Conservation (phyloP, 2,888 invertebrate genomes). For the Philonicus albiceps region DNA sequence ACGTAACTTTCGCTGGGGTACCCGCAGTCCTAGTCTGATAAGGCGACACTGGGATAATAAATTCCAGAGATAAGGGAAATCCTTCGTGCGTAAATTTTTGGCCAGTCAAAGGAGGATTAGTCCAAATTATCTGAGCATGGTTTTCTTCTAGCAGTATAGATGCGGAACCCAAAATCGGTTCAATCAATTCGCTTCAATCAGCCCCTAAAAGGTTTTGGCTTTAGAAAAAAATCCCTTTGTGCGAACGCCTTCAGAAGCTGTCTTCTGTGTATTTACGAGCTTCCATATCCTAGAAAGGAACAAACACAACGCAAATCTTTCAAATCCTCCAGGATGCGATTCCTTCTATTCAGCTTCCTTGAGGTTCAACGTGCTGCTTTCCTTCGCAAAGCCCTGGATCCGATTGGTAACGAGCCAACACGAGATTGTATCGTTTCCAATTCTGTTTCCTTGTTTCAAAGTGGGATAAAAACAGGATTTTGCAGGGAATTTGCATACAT, state of each 20-base stretch:
- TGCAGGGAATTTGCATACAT: constrained; percentile 27
- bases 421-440: constrained; percentile 38
- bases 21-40: constrained; percentile 1
- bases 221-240: constrained; percentile 31
- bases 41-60: constrained; percentile 3
- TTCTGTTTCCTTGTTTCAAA: constrained; percentile 16
- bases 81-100: constrained; percentile 19
- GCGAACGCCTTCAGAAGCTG: background rate
- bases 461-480: constrained; percentile 26
- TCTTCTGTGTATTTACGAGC: background rate
- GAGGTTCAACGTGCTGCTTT: background rate
- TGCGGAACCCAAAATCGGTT: constrained; percentile 12
- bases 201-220: constrained; percentile 36
- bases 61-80: constrained; percentile 10
- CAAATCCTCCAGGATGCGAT: constrained; percentile 7
- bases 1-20: constrained; percentile 10
- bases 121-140: constrained; percentile 5
- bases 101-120: constrained; percentile 37
- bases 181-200: constrained; percentile 42
- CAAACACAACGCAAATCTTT: background rate
- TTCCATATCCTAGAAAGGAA: background rate
- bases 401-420: constrained; percentile 38
- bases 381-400: background rate
- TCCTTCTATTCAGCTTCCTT: background rate
- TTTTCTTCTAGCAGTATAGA: background rate